A percentile compares a stretch with the other conserved stretches of the same genome.
Evolutionary conservation across 2,113 vertebrate species (phyloP).

Genomic region (Meleagris gallopavo): DNA sequence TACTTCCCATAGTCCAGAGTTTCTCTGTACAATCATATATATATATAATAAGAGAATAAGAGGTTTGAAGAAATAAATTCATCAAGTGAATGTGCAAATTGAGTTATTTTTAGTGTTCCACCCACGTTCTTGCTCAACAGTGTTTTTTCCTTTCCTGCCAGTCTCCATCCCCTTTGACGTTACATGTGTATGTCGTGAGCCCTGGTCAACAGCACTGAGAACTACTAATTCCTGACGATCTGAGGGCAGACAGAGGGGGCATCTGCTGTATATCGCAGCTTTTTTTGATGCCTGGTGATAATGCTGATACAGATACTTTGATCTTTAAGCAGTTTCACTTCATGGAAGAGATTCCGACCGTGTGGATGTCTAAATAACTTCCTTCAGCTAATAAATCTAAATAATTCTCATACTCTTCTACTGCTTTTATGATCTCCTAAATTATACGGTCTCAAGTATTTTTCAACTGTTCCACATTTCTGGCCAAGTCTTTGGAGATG

Average conservation of each 20-base stretch:
- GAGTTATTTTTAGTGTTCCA: background rate
- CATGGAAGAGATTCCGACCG: conserved; percentile 21
- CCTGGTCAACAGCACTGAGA: background rate
- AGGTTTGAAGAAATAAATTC: background rate
- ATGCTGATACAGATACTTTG: conserved; percentile 57
- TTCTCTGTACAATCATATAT: background rate
- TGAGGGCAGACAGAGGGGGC: background rate
- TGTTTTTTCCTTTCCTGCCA: background rate
- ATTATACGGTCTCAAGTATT: conserved; percentile 32
- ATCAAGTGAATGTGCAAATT: background rate
- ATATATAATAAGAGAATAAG: background rate
- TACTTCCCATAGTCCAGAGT: background rate
- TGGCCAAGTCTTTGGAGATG: background rate
- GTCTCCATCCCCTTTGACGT: background rate
- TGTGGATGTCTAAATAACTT: conserved; percentile 36
- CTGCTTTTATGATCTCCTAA: conserved; percentile 58
- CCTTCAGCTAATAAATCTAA: conserved; percentile 66
- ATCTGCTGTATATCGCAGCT: conserved; percentile 22
- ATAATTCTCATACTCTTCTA: conserved; percentile 42
- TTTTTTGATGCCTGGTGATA: conserved; percentile 20
- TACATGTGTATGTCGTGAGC: background rate
- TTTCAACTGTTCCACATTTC: conserved; percentile 39
- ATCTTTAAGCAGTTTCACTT: conserved; percentile 49
- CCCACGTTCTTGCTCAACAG: background rate
- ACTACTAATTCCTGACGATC: background rate